A percentile compares a stretch with the other conserved stretches of the same genome.
Evolutionary conservation across 2,888 invertebrate species (phyloP).

Genomic region (Elysia crispata): DNA sequence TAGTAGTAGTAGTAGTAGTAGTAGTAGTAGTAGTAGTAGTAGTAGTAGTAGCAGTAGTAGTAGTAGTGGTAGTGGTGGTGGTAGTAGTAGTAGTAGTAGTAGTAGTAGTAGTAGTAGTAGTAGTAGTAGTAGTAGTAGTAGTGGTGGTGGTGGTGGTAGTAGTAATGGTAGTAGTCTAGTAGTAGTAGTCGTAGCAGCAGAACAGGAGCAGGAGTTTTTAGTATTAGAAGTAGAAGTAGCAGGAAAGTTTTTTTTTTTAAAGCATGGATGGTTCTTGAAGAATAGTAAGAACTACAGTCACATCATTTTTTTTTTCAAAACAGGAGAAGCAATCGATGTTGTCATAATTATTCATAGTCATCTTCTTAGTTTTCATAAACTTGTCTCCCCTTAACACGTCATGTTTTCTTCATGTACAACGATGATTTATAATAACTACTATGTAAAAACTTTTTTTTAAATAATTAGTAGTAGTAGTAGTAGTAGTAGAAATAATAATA

Average conservation of each 20-base stretch:
- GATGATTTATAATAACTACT: too few species aligned
- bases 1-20: slow-evolving; percentile 41
- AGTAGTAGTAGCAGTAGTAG: slow-evolving; percentile 29
- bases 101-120: slow-evolving; percentile 46
- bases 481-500: too few species aligned
- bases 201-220: slow-evolving; percentile 26
- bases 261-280: too few species aligned
- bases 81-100: slow-evolving; percentile 47
- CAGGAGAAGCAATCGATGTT: too few species aligned
- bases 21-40: slow-evolving; percentile 29
- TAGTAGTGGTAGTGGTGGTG: slow-evolving; percentile 45
- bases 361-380: too few species aligned
- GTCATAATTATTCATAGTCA: too few species aligned
- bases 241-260: too few species aligned
- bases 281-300: too few species aligned
- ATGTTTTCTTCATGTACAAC: too few species aligned
- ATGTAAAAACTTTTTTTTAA: too few species aligned
- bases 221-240: slow-evolving; percentile 13
- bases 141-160: slow-evolving; percentile 30
- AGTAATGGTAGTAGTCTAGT: slow-evolving; percentile 49
- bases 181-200: slow-evolving; percentile 49
- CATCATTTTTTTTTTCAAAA: too few species aligned
- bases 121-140: slow-evolving; percentile 47
- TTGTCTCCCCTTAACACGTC: too few species aligned
- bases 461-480: slow-evolving; percentile 3